phyloP scores from a whole-genome alignment of 2,113 vertebrate genomes.

The Mobula hypostoma region DNA sequence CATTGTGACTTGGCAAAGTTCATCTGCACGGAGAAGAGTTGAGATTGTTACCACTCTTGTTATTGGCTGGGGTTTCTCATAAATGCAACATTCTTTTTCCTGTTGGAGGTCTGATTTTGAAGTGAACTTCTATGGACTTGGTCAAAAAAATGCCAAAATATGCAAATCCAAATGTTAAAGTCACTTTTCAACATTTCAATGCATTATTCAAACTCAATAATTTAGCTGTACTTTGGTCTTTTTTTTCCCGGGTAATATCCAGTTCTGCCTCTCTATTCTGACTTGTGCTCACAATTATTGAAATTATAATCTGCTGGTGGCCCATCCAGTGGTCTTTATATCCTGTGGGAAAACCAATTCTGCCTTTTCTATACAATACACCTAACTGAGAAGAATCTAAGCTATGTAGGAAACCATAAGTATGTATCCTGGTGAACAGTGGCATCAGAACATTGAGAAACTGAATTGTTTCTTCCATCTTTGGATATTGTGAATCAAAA shows the following conservation, averaged over 20 bases:
- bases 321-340: background rate
- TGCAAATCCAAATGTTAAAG: background rate
- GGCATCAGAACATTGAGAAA: background rate
- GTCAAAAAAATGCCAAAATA: too few relatives aligned
- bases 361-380: background rate
- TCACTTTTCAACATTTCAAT: background rate
- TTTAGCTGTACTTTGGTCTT: background rate
- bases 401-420: background rate
- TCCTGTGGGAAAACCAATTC: background rate
- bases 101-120: background rate
- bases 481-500: background rate
- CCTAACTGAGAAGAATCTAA: background rate
- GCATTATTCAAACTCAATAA: background rate
- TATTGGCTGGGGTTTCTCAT: background rate
- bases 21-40: background rate
- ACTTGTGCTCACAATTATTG: background rate
- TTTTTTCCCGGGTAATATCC: background rate
- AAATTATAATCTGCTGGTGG: background rate
- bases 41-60: background rate
- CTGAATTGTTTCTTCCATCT: background rate
- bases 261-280: background rate
- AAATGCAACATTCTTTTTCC: background rate
- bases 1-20: background rate
- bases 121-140: background rate
- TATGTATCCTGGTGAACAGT: background rate